Evolutionary conservation across 2,797 vertebrate genomes (phyloP).

Genomic region (Diceros bicornis): DNA sequence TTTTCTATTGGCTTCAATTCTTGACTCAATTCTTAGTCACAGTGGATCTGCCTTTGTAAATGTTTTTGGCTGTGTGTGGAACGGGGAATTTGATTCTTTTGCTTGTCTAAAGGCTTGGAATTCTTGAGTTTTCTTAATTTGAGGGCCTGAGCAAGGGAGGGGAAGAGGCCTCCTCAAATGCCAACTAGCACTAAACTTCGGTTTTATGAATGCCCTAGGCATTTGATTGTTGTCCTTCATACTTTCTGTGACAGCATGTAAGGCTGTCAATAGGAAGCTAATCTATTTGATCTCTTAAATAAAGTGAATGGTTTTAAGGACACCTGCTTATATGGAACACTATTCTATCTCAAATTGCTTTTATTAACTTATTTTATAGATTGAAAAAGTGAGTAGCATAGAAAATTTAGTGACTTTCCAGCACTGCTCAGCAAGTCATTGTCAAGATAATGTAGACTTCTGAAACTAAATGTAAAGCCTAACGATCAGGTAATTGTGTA

Average conservation of each 20-base stretch:
- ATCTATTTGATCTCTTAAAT: conserved; percentile 84
- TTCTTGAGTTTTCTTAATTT: not conserved
- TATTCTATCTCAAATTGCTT: conserved; percentile 78
- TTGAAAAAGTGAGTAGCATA: conserved; percentile 70
- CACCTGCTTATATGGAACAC: conserved; percentile 71
- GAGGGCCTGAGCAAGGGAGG: not conserved
- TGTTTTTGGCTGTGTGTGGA: not conserved
- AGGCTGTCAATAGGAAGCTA: conserved; percentile 78
- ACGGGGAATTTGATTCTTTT: conserved; percentile 50
- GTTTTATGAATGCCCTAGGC: conserved; percentile 59
- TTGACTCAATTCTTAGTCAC: not conserved
- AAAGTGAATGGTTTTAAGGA: conserved; percentile 79
- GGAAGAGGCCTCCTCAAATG: not conserved
- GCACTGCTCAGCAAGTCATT: conserved; percentile 75
- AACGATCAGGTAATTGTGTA: conserved; percentile 72
- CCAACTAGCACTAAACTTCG: not conserved
- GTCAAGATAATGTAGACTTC: conserved; percentile 69
- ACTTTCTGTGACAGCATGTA: conserved; percentile 51
- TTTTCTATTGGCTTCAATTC: not conserved
- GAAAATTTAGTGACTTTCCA: conserved; percentile 76
- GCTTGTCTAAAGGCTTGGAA: not conserved
- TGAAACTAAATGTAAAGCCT: conserved; percentile 53
- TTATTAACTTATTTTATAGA: conserved; percentile 82
- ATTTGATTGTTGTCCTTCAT: conserved; percentile 67
- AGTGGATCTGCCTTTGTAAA: not conserved